phyloP scores from a whole-genome alignment of 1,140 invertebrate species.

The Drosophila littoralis region DNA sequence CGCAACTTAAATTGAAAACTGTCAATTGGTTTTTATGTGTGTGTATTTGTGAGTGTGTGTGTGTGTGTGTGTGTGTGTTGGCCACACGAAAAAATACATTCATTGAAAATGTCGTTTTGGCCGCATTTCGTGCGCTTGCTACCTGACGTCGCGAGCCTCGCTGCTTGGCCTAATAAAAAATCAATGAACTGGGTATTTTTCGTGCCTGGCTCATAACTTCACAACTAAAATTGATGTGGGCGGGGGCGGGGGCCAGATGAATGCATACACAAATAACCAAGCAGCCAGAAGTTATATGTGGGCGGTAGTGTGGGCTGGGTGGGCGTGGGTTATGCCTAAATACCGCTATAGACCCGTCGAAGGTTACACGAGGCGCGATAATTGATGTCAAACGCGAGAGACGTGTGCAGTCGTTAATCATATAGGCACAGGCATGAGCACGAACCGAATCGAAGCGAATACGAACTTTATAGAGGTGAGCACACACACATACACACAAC shows the following conservation, averaged over 20 bases:
- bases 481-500: slow-evolving; percentile 37
- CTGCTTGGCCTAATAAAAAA: slow-evolving; percentile 69
- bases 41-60: neutral
- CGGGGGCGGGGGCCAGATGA: neutral
- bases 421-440: slow-evolving; percentile 41
- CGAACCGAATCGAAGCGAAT: slow-evolving; percentile 32
- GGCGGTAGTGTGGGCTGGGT: neutral
- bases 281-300: neutral
- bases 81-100: slow-evolving; percentile 30
- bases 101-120: slow-evolving; percentile 22
- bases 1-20: slow-evolving; percentile 81
- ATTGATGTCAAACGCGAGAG: slow-evolving; percentile 79
- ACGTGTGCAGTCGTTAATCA: slow-evolving; percentile 71
- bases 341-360: neutral
- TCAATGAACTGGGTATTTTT: slow-evolving; percentile 72
- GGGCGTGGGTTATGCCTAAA: neutral
- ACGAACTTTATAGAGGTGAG: slow-evolving; percentile 61
- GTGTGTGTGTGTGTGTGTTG: slow-evolving; percentile 8
- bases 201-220: slow-evolving; percentile 37
- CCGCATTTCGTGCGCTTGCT: slow-evolving; percentile 5
- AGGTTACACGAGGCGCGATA: slow-evolving; percentile 59
- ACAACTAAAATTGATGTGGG: slow-evolving; percentile 30
- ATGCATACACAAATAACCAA: slow-evolving; percentile 2
- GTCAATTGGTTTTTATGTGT: slow-evolving; percentile 67
- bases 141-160: slow-evolving; percentile 6